These are phyloP conservation scores for Microplitis mediator DNA, from an alignment of 1,140 invertebrate genomes.

Conservation along the genomic window DNA sequence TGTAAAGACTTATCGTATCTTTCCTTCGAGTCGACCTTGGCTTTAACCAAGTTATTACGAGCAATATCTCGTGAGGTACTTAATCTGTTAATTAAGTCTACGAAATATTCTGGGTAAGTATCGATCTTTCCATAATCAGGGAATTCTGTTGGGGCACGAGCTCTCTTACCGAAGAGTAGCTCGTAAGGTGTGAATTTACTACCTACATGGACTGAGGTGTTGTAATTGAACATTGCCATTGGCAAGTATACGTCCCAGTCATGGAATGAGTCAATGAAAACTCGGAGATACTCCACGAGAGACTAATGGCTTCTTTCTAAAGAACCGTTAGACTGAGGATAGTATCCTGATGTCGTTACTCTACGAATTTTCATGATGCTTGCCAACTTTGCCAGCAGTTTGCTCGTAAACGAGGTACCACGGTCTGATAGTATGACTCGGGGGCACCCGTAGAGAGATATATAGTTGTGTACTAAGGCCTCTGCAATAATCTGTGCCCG, in stretches of 20 bases:
- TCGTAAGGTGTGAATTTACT: constrained; percentile 9
- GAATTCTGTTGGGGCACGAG: neutral
- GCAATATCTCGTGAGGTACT: neutral
- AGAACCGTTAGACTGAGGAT: constrained; percentile 15
- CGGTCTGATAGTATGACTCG: constrained; percentile 39
- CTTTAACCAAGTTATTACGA: neutral
- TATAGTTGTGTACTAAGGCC: constrained; percentile 21
- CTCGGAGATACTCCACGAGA: neutral
- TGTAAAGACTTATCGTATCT: neutral
- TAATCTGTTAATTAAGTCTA: neutral
- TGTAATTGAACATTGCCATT: constrained; percentile 10
- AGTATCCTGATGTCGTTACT: constrained; percentile 16
- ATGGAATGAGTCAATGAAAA: neutral
- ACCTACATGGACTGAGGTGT: neutral
- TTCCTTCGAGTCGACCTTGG: neutral
- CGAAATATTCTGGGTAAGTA: neutral
- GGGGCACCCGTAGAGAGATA: constrained; percentile 38
- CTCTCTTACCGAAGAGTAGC: neutral
- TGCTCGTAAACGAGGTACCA: constrained; percentile 35
- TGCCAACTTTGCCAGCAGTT: constrained; percentile 34
- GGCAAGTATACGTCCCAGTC: constrained; percentile 11
- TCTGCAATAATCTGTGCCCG: constrained; percentile 36
- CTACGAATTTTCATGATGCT: constrained; percentile 32
- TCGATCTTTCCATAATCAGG: neutral
- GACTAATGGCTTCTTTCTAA: constrained; percentile 12